phyloP scores from a whole-genome alignment of 2,113 vertebrate genomes.

The Apistogramma diplotaenia region DNA sequence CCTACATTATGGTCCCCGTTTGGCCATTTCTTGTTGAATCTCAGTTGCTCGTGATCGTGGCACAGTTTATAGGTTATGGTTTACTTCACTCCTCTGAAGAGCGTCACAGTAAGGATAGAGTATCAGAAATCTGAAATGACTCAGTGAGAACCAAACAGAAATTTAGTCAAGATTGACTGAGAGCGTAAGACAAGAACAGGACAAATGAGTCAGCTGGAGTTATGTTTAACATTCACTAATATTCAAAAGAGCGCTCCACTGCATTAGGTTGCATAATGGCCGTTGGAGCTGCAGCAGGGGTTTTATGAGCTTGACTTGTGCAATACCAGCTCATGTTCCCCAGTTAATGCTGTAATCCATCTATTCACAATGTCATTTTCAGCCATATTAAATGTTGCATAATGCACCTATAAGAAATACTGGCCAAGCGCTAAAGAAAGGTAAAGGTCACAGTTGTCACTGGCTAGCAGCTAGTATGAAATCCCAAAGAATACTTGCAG shows the following conservation, averaged over 20 bases:
- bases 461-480: not conserved
- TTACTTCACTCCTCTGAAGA: not conserved
- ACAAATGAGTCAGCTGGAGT: not conserved
- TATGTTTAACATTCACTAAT: not conserved
- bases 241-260: not conserved
- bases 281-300: not conserved
- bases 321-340: not conserved
- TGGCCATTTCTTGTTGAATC: too few relatives aligned
- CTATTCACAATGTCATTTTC: not conserved
- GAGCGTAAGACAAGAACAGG: not conserved
- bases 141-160: not conserved
- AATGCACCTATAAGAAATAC: not conserved
- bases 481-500: rapidly evolving
- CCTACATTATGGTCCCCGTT: too few relatives aligned
- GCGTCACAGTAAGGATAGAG: not conserved
- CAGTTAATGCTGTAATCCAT: not conserved
- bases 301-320: not conserved
- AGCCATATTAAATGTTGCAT: not conserved
- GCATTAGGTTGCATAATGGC: not conserved
- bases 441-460: not conserved
- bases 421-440: not conserved
- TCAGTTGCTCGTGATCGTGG: too few relatives aligned
- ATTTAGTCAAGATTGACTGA: not conserved
- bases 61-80: not conserved
- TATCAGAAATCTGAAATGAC: not conserved